Percentiles rank a stretch among this genome's conserved stretches.
These are phyloP conservation scores for Plemyria rubiginata DNA, from an alignment of 2,888 invertebrate species.

Conservation along the genomic window DNA sequence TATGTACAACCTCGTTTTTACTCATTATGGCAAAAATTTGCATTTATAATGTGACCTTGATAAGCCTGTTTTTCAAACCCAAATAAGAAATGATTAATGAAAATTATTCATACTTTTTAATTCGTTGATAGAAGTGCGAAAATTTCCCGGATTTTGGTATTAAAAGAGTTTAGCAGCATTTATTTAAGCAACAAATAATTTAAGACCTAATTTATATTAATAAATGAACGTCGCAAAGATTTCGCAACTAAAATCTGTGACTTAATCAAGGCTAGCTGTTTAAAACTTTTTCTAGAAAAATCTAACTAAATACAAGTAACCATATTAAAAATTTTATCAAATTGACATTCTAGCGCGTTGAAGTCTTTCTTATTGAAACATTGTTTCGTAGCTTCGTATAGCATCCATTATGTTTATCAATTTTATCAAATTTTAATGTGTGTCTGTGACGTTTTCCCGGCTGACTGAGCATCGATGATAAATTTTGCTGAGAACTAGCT, in stretches of 20 bases:
- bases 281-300: too few species aligned
- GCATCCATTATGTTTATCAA: neutral
- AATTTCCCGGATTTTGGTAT: conserved; percentile 1
- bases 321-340: too few species aligned
- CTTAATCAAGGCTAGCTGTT: too few species aligned
- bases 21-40: conserved; percentile 19
- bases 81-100: conserved; percentile 22
- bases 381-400: conserved; percentile 3
- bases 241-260: neutral
- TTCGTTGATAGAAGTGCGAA: conserved; percentile 2
- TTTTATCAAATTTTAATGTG: neutral
- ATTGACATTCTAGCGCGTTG: conserved; percentile 29
- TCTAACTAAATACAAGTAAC: too few species aligned
- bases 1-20: conserved; percentile 9
- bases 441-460: neutral
- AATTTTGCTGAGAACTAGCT: neutral
- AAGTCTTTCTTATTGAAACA: conserved; percentile 34
- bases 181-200: neutral
- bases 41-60: conserved; percentile 28
- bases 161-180: neutral
- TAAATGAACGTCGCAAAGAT: neutral
- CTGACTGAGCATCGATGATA: neutral
- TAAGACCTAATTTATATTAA: neutral
- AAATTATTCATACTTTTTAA: conserved; percentile 2
- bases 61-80: conserved; percentile 24